Evolutionary conservation across 2,113 vertebrate species (phyloP).

Genomic region (Hipposideros armiger): DNA sequence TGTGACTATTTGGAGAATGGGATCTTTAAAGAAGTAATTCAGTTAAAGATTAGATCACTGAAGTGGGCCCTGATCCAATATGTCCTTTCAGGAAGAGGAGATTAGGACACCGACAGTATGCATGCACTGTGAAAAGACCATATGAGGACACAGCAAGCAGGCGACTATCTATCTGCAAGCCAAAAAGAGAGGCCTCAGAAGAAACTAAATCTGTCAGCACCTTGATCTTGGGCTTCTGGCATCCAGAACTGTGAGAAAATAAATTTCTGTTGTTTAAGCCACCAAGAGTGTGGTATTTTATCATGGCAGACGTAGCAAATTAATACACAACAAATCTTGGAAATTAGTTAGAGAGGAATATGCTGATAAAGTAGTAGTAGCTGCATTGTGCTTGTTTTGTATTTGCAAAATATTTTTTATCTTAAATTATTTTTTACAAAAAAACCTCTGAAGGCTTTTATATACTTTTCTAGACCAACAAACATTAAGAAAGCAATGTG

Average conservation of each 20-base stretch:
- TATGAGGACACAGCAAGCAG: not conserved
- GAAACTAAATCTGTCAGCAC: not conserved
- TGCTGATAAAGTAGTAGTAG: not conserved
- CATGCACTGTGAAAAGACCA: not conserved
- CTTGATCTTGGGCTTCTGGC: not conserved
- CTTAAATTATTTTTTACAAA: not conserved
- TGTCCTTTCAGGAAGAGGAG: not conserved
- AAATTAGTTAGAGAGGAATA: not conserved
- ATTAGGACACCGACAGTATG: not conserved
- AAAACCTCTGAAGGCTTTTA: not conserved
- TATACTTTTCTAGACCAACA: not conserved
- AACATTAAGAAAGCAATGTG: not conserved
- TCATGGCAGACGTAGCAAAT: not conserved
- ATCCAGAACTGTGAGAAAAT: not conserved
- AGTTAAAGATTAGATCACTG: not conserved
- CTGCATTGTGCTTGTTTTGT: not conserved
- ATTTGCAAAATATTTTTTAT: not conserved
- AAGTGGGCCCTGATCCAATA: not conserved
- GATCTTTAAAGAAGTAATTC: not conserved
- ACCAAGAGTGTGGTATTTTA: not conserved
- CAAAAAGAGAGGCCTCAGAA: not conserved
- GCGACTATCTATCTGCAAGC: not conserved
- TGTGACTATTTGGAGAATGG: not conserved
- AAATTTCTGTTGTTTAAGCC: not conserved
- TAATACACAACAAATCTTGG: not conserved